A percentile compares a stretch with the other conserved stretches of the same genome.
These are phyloP conservation scores for Mohoua ochrocephala DNA, from an alignment of 2,113 vertebrate genomes.

Conservation along the genomic window DNA sequence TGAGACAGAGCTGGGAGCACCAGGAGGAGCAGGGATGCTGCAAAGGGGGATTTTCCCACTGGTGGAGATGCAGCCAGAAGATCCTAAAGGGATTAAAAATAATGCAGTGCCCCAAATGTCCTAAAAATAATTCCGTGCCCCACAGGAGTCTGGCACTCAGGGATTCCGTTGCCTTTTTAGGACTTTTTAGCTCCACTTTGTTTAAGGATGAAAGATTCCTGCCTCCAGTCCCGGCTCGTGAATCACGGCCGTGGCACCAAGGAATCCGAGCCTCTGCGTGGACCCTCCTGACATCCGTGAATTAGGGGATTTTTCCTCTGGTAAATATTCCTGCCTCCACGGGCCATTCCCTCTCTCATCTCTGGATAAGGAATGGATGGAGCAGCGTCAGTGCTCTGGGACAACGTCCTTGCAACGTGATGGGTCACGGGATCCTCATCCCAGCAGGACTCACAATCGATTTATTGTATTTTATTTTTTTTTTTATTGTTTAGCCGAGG, in stretches of 20 bases:
- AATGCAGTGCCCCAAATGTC: not conserved
- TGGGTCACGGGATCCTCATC: not conserved
- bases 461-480: not conserved
- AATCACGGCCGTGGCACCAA: not conserved
- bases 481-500: not conserved
- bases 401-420: not conserved
- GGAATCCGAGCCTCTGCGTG: not conserved
- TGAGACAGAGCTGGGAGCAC: not conserved
- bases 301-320: not conserved
- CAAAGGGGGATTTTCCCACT: not conserved
- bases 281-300: not conserved
- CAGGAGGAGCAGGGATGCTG: not conserved
- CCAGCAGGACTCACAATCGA: not conserved
- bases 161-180: conserved; percentile 6
- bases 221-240: not conserved
- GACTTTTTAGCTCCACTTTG: not conserved
- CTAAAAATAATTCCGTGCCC: not conserved
- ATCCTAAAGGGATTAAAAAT: not conserved
- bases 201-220: not conserved
- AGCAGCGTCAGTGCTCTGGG: not conserved
- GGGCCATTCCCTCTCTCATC: not conserved
- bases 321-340: not conserved
- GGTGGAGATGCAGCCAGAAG: accelerated
- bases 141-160: not conserved
- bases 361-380: not conserved